Base-by-base conservation (phyloP, 2,888 invertebrate genomes). In the Spilarctia lutea region DNA sequence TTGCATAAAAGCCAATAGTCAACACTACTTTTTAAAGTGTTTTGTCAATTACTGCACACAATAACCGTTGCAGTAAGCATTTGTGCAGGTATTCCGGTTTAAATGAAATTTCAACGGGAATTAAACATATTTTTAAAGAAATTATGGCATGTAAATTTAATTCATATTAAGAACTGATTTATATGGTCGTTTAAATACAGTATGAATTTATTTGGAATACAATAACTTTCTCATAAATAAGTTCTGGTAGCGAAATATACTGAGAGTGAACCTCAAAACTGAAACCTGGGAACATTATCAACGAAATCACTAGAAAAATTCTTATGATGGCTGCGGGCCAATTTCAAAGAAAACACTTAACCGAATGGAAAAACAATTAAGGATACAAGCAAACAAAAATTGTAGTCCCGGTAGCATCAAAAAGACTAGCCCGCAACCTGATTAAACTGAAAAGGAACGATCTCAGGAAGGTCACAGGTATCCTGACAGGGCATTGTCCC, bases 1-100 rank as follows among this genome's bases (percentile, higher is more conserved):
- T 78, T 74, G 70, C 75, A 76, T 78, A 81, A 81, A 76, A 71
- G 77, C 79, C 72, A 77, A 78, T 77, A 76, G 65, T 68, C 65
- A 65, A 69, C 73, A 69, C 65, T 65, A 70, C 56, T n/a, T 76
- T 78, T 73, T 72, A 65, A 71, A 79, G 72, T 81, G 74, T 71
- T 68, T 76, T 78, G 67, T 73, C 63, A 69, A 77, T 75, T 75
- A 75, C 65, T 52, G 72, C 72, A 67, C 67, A 69, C 45, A 71
- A n/a, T 67, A 13, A 11, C 33, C 48, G 13, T 48, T 8, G 13
- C 11, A 45, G 33, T n/a, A 39, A 24, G 16, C 45, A 30, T 24
- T 68, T 68, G 33, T 33, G 33, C 13, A 33, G 24, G 10, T 48
- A 48, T 48, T 33, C 7, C 18, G 16, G 16, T 63, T 63, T 63